Conservation (phyloP, 2,888 invertebrate species). For the Emesis furor region DNA sequence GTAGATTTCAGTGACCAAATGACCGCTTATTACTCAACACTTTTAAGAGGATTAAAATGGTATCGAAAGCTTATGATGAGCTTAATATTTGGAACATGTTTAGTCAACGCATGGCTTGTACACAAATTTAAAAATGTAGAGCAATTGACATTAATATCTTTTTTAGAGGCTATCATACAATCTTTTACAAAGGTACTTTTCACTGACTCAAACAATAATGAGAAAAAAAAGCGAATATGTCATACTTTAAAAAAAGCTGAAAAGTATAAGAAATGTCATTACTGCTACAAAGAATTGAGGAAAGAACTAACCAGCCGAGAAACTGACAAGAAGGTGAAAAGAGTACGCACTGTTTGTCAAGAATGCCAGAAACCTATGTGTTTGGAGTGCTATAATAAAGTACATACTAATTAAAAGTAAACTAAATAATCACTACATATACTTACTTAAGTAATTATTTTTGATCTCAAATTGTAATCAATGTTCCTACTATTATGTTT, state of each 20-base stretch:
- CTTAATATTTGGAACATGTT: slow-evolving; percentile 28
- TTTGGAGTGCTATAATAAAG: background rate
- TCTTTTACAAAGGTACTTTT: too few species aligned
- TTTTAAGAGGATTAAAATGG: slow-evolving; percentile 54
- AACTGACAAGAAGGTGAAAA: slow-evolving; percentile 14
- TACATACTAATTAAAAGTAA: background rate
- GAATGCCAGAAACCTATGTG: slow-evolving; percentile 14
- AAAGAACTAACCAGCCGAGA: slow-evolving; percentile 1
- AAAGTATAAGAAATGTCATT: background rate
- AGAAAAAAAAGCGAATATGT: slow-evolving; percentile 1
- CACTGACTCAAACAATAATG: background rate
- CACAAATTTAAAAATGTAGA: background rate
- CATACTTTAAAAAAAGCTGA: background rate
- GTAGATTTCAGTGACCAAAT: background rate
- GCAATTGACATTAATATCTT: too few species aligned
- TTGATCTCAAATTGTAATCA: background rate
- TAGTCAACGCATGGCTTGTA: slow-evolving; percentile 17
- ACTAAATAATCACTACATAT: background rate
- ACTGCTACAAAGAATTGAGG: slow-evolving; percentile 4
- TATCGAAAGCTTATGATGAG: slow-evolving; percentile 7
- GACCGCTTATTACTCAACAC: slow-evolving; percentile 4
- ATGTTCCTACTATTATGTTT: slow-evolving; percentile 12
- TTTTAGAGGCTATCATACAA: too few species aligned
- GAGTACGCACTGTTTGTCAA: slow-evolving; percentile 8
- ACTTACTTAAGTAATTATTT: background rate